phyloP scores from a whole-genome alignment of 2,113 vertebrate species.

The Kryptolebias marmoratus region DNA sequence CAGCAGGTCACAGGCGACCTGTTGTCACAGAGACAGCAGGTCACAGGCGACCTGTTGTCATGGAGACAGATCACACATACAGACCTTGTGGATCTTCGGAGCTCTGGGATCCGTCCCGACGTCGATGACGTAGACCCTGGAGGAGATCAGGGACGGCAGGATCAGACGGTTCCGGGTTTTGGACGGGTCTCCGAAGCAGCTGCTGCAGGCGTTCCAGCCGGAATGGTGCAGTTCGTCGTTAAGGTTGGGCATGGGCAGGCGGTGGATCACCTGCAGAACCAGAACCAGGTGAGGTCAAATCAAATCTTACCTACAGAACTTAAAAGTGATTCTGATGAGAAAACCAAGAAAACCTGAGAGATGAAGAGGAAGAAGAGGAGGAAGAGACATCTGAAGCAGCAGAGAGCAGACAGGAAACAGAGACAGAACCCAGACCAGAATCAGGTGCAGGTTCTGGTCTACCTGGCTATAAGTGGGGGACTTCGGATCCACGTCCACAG shows the following conservation, averaged over 20 bases:
- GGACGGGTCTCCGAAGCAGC: slow-evolving; percentile 86
- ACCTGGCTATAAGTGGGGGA: slow-evolving; percentile 89
- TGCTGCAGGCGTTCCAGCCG: slow-evolving; percentile 96
- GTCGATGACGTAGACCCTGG: slow-evolving; percentile 89
- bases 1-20: no score
- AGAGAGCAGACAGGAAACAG: neutral
- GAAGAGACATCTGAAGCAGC: neutral
- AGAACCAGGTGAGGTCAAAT: neutral
- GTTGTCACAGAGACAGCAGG: no score
- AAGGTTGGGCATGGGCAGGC: slow-evolving; percentile 89
- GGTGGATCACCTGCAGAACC: slow-evolving; percentile 88
- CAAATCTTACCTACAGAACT: no score
- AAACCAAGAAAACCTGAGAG: neutral
- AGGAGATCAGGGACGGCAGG: slow-evolving; percentile 90
- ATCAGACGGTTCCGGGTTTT: slow-evolving; percentile 85
- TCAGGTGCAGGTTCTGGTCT: neutral
- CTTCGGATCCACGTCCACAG: slow-evolving; percentile 88
- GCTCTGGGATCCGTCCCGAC: slow-evolving; percentile 81
- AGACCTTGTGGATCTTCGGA: slow-evolving; percentile 86
- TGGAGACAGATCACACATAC: neutral
- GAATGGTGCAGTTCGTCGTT: slow-evolving; percentile 92
- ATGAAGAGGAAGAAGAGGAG: neutral
- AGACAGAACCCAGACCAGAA: neutral
- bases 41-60: no score
- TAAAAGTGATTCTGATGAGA: neutral